Conservation (phyloP, 2,888 invertebrate genomes). For the Calephelis perditalis region DNA sequence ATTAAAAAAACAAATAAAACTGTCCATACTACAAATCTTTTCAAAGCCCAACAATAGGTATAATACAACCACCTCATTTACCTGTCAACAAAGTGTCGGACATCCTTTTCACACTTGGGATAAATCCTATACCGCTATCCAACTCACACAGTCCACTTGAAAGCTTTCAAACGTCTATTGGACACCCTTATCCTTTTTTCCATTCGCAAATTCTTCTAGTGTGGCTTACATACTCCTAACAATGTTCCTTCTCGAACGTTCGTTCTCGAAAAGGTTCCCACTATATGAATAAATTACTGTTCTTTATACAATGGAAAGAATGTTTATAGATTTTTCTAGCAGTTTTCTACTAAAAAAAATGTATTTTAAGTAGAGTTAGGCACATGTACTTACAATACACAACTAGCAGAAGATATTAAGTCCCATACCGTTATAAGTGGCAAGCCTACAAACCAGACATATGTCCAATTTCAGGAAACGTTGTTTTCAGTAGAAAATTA, state of each 20-base stretch:
- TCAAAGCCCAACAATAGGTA: slow-evolving; percentile 13
- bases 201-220: slow-evolving; percentile 16
- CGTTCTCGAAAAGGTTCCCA: background rate
- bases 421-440: too few species aligned
- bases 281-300: slow-evolving; percentile 5
- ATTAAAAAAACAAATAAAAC: background rate
- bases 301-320: background rate
- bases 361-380: too few species aligned
- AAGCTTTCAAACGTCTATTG: slow-evolving; percentile 35
- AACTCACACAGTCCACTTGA: slow-evolving; percentile 26
- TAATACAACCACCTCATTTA: slow-evolving; percentile 21
- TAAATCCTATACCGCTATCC: background rate
- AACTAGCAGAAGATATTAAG: too few species aligned
- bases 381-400: too few species aligned
- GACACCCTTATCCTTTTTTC: slow-evolving; percentile 30
- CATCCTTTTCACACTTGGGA: slow-evolving; percentile 16
- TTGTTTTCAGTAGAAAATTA: too few species aligned
- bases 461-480: too few species aligned
- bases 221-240: slow-evolving; percentile 2
- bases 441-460: too few species aligned
- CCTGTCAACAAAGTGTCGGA: slow-evolving; percentile 17
- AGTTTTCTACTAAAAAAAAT: too few species aligned
- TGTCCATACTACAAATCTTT: slow-evolving; percentile 16
- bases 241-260: background rate
- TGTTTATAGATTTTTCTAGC: too few species aligned